phyloP scores from a whole-genome alignment of 92 coral and sea anemone genomes.

The Muricea muricata region DNA sequence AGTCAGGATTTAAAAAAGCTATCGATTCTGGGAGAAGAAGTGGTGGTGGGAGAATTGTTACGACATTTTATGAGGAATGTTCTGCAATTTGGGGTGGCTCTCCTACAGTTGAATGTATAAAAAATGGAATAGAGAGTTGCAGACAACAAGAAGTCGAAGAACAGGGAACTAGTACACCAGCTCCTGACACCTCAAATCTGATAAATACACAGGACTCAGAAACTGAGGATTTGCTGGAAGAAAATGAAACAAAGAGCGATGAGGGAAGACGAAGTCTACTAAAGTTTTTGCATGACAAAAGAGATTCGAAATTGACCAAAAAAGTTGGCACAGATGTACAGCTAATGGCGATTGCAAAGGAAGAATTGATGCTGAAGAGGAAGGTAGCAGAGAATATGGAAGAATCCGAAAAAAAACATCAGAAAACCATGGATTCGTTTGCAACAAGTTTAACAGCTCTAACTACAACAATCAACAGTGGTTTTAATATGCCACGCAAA shows the following conservation, averaged over 20 bases:
- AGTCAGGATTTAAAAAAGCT: background rate
- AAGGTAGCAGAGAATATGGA: no score
- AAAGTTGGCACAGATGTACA: background rate
- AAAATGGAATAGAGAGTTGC: background rate
- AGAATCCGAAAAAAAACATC: conserved; percentile 16
- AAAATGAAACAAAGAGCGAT: background rate
- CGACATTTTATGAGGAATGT: conserved; percentile 7
- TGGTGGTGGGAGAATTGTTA: background rate
- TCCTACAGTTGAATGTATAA: background rate
- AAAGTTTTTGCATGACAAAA: background rate
- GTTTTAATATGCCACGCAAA: background rate
- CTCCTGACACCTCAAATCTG: no score
- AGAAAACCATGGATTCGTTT: conserved; percentile 41
- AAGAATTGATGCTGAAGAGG: background rate
- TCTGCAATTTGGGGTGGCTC: conserved; percentile 8
- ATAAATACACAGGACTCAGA: no score
- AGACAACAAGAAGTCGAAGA: background rate
- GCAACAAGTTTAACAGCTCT: background rate
- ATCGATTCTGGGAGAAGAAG: background rate
- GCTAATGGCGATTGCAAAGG: conserved; percentile 12
- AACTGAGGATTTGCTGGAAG: no score
- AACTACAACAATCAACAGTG: background rate
- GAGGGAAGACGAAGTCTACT: background rate
- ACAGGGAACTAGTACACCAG: background rate
- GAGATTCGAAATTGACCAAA: background rate